Evolutionary conservation across 2,797 vertebrate genomes (phyloP), one percentile per base, ranked within the genome.

Genomic region (Myripristis murdjan): DNA sequence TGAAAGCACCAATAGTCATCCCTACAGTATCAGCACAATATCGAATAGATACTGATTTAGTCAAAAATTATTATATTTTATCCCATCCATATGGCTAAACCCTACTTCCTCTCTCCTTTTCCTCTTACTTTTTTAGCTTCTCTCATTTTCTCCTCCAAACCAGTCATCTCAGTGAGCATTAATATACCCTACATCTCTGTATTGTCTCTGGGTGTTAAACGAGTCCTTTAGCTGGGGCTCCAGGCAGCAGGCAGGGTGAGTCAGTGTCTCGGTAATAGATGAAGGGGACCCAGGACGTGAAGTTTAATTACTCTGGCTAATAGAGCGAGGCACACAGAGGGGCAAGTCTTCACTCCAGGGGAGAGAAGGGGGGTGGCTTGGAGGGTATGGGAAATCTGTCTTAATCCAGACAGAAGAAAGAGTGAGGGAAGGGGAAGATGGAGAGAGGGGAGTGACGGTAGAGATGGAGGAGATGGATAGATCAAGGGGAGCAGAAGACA

Each of bases 221-320:
- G 51, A 69, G 52, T 54, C 54, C 39, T 28, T 56, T 44, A 55
- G 60, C 60, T 61, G 43, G 3, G 59, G 47, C 58, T 77, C 12
- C 75, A 60, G 46, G 53, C 67, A 65, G 59, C 11, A 33, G 60
- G 61, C 67, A 33, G 61, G 48, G 60, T 64, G 74, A 85, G 79
- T 86, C 80, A 78, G 55, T 54, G 47, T 66, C 66, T 75, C 72
- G 53, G 63, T 74, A 81, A 87, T 79, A 64, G 75, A 83, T 76
- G 68, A 73, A 43, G 56, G 54, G 44, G 54, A 44, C 73, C 53
- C 44, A 48, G 70, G 77, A 81, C 14, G n/a, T 75, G 70, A 79
- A 71, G 85, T 84, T 82, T 84, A 88, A 89, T 88, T 81, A 86
- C 62, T 84, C 75, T 71, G 66, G 64, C 80, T 81, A 82, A 81